Evolutionary conservation across 2,797 vertebrate genomes (phyloP).

Genomic region (Manis javanica): DNA sequence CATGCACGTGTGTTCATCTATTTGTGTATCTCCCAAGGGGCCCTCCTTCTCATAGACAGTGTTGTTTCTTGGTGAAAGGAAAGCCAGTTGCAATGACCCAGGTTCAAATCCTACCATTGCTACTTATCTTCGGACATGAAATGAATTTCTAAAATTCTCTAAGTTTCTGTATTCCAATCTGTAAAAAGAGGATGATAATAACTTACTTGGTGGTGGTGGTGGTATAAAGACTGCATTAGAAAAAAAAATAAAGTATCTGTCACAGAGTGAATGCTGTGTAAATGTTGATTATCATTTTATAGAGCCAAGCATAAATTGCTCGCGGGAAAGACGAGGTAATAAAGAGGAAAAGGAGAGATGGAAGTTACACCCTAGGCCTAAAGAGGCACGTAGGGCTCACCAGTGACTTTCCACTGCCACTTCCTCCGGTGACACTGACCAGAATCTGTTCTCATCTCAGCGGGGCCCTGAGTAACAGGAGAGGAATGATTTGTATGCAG

Average conservation of each 20-base stretch:
- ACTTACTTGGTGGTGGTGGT: background rate
- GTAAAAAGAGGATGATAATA: background rate
- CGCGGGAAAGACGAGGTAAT: background rate
- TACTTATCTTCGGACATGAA: background rate
- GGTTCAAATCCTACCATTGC: background rate
- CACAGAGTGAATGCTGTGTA: background rate
- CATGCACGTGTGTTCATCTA: background rate
- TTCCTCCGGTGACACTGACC: background rate
- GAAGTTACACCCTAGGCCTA: background rate
- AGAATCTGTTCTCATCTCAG: background rate
- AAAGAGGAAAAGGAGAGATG: background rate
- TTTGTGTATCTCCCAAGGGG: background rate
- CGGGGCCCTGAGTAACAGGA: background rate
- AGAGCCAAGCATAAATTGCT: background rate
- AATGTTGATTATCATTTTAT: background rate
- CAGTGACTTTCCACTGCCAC: background rate
- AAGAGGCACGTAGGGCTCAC: background rate
- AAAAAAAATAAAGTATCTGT: background rate
- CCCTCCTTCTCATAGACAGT: slow-evolving; percentile 60
- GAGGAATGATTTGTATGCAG: slow-evolving; percentile 37
- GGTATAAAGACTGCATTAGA: background rate
- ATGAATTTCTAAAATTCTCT: background rate
- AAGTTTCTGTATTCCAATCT: background rate
- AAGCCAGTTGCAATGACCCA: background rate
- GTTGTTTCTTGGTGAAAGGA: slow-evolving; percentile 48